Evolutionary conservation across 2,113 vertebrate species (phyloP).

Genomic region (Hoplias malabaricus): DNA sequence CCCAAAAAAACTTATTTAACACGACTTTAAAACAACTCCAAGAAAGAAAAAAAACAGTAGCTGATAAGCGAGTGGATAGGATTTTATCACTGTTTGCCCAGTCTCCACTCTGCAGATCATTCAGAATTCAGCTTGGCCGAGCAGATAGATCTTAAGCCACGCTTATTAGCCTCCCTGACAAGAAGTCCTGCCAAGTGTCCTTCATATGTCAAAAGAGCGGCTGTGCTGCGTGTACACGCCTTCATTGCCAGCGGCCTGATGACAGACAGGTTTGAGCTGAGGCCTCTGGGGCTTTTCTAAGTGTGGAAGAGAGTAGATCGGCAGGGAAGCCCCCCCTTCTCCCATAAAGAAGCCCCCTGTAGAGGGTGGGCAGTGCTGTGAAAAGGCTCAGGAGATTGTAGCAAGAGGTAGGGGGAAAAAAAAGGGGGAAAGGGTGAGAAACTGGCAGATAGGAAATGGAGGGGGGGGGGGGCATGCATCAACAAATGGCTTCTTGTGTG

Average conservation of each 20-base stretch:
- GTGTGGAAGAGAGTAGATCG: conserved; percentile 53
- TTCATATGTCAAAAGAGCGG: conserved; percentile 6
- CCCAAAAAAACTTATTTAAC: too few relatives aligned
- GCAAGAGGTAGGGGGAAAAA: neutral
- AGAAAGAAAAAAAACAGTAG: neutral
- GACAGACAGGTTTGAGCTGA: neutral
- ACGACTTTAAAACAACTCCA: neutral
- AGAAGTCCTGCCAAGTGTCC: conserved; percentile 20
- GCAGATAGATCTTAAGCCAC: conserved; percentile 20
- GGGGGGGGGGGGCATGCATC: conserved; percentile 56
- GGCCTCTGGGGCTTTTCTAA: conserved; percentile 56
- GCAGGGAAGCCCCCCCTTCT: conserved; percentile 31
- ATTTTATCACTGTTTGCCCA: neutral
- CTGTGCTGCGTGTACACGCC: neutral
- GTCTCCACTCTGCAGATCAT: conserved; percentile 8
- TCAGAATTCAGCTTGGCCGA: conserved; percentile 20
- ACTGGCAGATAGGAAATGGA: conserved; percentile 53
- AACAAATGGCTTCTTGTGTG: conserved; percentile 52
- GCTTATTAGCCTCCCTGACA: conserved; percentile 24
- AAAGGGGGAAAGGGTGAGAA: neutral
- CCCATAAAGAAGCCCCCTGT: conserved; percentile 26
- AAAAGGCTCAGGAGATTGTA: neutral
- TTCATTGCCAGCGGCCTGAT: neutral
- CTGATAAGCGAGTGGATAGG: neutral
- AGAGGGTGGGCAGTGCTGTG: conserved; percentile 41